phyloP scores from a whole-genome alignment of 2,113 vertebrate species.

The Podiceps cristatus region DNA sequence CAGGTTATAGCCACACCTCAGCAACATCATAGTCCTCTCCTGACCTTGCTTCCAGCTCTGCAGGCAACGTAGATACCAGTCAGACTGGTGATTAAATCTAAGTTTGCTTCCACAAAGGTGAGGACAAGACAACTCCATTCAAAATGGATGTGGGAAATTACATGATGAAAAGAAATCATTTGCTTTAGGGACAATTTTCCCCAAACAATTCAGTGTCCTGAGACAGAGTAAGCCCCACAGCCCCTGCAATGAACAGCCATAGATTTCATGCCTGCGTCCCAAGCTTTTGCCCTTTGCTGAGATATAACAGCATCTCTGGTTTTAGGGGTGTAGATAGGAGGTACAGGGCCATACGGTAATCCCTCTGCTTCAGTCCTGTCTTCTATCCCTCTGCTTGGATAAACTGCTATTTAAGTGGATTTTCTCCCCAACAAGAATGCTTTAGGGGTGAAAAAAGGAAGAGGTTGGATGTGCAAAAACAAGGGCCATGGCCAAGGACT shows the following conservation, averaged over 20 bases:
- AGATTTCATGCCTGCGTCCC: accelerated
- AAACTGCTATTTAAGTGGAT: not conserved
- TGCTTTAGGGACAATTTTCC: not conserved
- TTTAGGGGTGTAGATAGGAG: not conserved
- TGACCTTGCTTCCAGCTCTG: not conserved
- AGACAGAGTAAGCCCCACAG: not conserved
- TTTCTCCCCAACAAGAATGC: not conserved
- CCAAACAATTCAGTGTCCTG: accelerated
- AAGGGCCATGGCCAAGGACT: not conserved
- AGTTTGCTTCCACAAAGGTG: not conserved
- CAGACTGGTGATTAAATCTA: not conserved
- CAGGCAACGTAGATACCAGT: not conserved
- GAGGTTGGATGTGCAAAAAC: not conserved
- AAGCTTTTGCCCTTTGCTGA: not conserved
- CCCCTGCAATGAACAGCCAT: not conserved
- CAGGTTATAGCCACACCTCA: not conserved
- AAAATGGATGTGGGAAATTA: not conserved
- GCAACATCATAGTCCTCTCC: not conserved
- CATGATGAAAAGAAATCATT: not conserved
- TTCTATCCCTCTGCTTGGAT: not conserved
- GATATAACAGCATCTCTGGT: not conserved
- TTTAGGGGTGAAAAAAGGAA: not conserved
- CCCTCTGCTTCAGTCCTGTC: not conserved
- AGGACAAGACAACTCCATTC: not conserved
- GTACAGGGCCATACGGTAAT: not conserved